phyloP scores from a whole-genome alignment of 2,888 invertebrate genomes.

The Andrena dorsata region DNA sequence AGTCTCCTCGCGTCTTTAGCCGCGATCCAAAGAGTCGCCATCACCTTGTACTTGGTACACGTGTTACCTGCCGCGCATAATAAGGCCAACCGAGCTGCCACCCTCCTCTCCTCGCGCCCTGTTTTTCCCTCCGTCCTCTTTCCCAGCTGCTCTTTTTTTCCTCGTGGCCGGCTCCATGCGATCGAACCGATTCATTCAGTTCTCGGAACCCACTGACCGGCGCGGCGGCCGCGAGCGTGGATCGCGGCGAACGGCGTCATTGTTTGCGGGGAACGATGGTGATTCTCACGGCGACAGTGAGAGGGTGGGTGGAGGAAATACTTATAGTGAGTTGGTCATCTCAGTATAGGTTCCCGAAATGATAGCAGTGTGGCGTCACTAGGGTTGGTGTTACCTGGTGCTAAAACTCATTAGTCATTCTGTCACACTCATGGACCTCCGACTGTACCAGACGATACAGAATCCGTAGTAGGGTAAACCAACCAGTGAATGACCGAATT shows the following conservation, averaged over 20 bases:
- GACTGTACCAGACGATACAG: too few relatives aligned
- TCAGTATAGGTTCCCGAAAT: too few relatives aligned
- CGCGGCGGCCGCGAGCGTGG: neutral
- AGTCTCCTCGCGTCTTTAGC: slow-evolving; percentile 52
- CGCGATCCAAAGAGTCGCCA: slow-evolving; percentile 57
- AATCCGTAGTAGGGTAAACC: too few relatives aligned
- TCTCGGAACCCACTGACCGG: slow-evolving; percentile 55
- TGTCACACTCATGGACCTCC: too few relatives aligned
- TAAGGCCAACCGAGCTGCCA: slow-evolving; percentile 61
- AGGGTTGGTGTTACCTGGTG: too few relatives aligned
- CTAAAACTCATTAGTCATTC: too few relatives aligned
- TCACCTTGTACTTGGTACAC: slow-evolving; percentile 71
- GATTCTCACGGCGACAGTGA: slow-evolving; percentile 36
- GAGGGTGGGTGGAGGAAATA: neutral
- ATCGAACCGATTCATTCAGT: slow-evolving; percentile 60
- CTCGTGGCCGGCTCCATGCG: slow-evolving; percentile 18
- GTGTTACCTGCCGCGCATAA: slow-evolving; percentile 74
- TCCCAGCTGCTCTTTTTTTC: slow-evolving; percentile 14
- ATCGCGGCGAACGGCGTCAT: slow-evolving; percentile 32
- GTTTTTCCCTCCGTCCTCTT: slow-evolving; percentile 2
- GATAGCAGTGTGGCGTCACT: too few relatives aligned
- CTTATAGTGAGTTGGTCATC: neutral
- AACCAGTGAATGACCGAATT: too few relatives aligned
- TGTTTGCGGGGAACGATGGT: slow-evolving; percentile 34
- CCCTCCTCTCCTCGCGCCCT: neutral